Conservation (phyloP, 37 sponge, comb jelly and placozoan genomes). For the Bolinopsis microptera region DNA sequence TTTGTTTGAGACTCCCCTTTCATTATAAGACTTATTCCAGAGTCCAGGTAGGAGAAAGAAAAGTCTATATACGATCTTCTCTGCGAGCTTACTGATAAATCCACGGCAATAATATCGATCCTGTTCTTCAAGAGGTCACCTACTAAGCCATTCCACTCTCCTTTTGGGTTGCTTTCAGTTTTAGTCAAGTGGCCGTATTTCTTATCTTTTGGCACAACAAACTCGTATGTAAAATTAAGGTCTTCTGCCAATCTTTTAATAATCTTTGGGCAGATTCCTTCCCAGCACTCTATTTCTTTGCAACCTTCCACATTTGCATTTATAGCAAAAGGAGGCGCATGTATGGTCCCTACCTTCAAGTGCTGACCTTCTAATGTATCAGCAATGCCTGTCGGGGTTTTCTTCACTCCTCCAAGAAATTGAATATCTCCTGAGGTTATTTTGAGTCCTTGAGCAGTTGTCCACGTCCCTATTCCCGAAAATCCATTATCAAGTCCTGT, state of each 20-base stretch:
- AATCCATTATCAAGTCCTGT: not conserved
- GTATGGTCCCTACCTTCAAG: not conserved
- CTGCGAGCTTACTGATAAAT: constrained; percentile 29
- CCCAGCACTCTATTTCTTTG: not conserved
- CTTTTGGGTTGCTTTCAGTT: not conserved
- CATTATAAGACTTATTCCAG: constrained; percentile 29
- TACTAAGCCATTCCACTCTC: not conserved
- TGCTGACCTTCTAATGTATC: constrained; percentile 7
- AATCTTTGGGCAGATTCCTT: constrained; percentile 14
- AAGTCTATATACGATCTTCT: constrained; percentile 45
- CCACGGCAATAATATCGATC: constrained; percentile 53
- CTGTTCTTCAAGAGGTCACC: constrained; percentile 46
- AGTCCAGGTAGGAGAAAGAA: not conserved
- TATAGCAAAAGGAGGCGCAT: constrained; percentile 40
- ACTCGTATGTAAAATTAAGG: constrained; percentile 33
- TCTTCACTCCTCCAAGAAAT: constrained; percentile 24
- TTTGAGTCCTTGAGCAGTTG: not conserved
- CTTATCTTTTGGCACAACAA: not conserved
- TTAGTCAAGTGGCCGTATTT: not conserved
- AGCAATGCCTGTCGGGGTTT: constrained; percentile 4
- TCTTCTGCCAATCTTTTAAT: not conserved
- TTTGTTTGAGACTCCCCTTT: constrained; percentile 50
- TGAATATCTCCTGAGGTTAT: not conserved
- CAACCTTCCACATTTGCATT: not conserved
- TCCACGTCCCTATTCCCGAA: constrained; percentile 40